Evolutionary conservation across 2,797 vertebrate genomes (phyloP), one percentile per base, ranked within the genome.

Genomic region (Novumbra hubbsi): DNA sequence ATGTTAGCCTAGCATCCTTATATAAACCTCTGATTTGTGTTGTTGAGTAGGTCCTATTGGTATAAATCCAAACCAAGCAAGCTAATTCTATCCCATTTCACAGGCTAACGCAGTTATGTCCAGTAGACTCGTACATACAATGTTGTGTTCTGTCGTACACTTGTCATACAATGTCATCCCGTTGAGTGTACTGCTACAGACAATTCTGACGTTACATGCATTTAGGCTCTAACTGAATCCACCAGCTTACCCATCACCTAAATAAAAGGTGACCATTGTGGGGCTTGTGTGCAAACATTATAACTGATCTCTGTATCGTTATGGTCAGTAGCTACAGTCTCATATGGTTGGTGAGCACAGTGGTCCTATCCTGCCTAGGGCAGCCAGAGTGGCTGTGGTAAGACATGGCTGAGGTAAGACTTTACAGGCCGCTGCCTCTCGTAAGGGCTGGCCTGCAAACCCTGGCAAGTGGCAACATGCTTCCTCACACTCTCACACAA

Each of bases 391-490:
- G n/a, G n/a, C n/a, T n/a, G n/a, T 24, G 24, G 19, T 27, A 21
- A 60, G 9, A 60, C 21, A 17, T 60, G 55, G 55, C 21, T 60
- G 4, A 24, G 21, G n/a, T 24, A 60, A 24, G 21, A 24, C 3
- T 21, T 27, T 16, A 17, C 19, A 55, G 19, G 19, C 4, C 16
- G 5, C 60, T 27, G 19, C 6, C 1, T 27, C 60, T 63, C 60
- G 30, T 14, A 17, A 30, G 24, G 24, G 60, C 60, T 27, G 16
- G 70, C 8, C 71, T 65, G 41, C 41, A 62, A 71, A 24, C 21
- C 41, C 73, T 68, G 65, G 57, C 63, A 72, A 45, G 49, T 72
- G 32, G 24, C 52, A 68, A 62, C 64, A 72, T 21, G 64, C 27
- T 9, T 41, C 50, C 5, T 8, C 32, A 16, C 24, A n/a, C 34